These are phyloP conservation scores for Gari tellinella DNA, from an alignment of 2,888 invertebrate genomes.

Conservation along the genomic window DNA sequence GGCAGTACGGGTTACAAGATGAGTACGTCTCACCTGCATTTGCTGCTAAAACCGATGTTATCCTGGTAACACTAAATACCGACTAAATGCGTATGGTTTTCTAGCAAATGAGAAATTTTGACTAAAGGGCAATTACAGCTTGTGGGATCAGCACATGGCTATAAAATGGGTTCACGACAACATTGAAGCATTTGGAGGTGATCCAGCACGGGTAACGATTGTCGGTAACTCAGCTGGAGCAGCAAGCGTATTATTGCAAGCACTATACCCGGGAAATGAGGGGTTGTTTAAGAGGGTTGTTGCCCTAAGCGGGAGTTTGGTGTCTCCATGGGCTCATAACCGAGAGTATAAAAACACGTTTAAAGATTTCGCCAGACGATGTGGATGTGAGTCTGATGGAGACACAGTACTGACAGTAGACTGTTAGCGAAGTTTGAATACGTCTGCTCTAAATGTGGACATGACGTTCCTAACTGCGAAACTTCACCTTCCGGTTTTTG, in stretches of 20 bases:
- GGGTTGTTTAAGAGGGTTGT: conserved; percentile 35
- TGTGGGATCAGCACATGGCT: conserved; percentile 51
- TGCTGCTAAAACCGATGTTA: conserved; percentile 82
- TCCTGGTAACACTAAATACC: conserved; percentile 86
- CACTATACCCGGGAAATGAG: conserved; percentile 38
- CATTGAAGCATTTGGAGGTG: conserved; percentile 91
- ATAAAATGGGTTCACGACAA: conserved; percentile 86
- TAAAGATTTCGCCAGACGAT: conserved; percentile 13
- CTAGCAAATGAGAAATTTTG: conserved; percentile 84
- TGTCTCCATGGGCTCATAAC: conserved; percentile 14
- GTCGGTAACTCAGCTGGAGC: conserved; percentile 90
- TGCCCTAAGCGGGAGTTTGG: conserved; percentile 35
- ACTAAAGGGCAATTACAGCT: conserved; percentile 85
- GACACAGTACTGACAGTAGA: conserved; percentile 2
- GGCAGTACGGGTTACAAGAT: conserved; percentile 74
- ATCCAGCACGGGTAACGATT: conserved; percentile 90
- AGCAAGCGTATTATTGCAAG: conserved; percentile 40
- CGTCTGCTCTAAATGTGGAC: too few species aligned
- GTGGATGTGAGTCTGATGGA: conserved; percentile 15
- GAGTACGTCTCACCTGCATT: conserved; percentile 82
- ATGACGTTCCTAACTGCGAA: neutral
- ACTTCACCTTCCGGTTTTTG: conserved; percentile 39
- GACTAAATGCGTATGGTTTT: conserved; percentile 85
- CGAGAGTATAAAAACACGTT: too few species aligned
- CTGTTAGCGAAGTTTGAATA: too few species aligned